Percentiles rank a stretch among this genome's conserved stretches.
These are phyloP conservation scores for Myocastor coypus DNA, from an alignment of 2,113 vertebrate species.

Conservation along the genomic window DNA sequence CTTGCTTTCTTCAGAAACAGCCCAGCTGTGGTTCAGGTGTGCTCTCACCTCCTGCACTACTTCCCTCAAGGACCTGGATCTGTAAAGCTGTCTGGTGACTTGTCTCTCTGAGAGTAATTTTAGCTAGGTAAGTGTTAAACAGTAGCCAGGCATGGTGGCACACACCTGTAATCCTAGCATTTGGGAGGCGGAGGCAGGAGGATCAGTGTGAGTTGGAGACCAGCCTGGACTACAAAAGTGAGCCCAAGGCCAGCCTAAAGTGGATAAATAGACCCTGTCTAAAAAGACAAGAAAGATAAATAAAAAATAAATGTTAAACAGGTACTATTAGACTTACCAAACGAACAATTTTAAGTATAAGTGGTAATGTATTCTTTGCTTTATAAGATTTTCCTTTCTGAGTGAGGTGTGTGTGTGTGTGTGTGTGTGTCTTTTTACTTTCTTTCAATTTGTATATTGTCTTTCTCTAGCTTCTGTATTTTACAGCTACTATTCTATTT, in stretches of 20 bases:
- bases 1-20: not conserved
- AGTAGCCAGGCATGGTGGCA: not conserved
- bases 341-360: not conserved
- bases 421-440: not conserved
- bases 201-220: too few relatives aligned
- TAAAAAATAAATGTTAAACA: not conserved
- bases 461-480: conserved; percentile 13
- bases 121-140: not conserved
- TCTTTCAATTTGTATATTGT: not conserved
- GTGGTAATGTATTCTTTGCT: not conserved
- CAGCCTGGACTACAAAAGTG: too few relatives aligned
- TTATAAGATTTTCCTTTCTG: not conserved
- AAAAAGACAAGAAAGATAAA: too few relatives aligned
- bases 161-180: too few relatives aligned
- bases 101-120: not conserved
- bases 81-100: not conserved
- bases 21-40: not conserved
- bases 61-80: not conserved
- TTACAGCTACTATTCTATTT: not conserved
- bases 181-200: too few relatives aligned
- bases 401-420: not conserved
- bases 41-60: not conserved
- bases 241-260: too few relatives aligned
- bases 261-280: too few relatives aligned
- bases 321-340: not conserved